Base-by-base conservation (phyloP, 2,888 invertebrate genomes). In the Ganaspis brasiliensis region DNA sequence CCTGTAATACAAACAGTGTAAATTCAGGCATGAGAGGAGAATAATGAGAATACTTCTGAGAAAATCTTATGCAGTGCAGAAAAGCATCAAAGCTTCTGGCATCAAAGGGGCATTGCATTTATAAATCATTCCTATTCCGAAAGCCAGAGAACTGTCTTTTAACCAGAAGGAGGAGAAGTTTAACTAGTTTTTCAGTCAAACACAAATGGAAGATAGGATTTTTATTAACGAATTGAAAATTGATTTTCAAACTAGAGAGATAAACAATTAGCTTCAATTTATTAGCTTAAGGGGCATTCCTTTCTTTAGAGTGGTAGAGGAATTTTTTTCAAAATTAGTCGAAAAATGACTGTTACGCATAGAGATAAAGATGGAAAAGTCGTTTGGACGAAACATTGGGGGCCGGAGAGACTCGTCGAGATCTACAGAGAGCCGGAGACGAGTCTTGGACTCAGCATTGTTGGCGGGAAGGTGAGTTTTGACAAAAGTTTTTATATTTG, bases 401-500 rank as follows among this genome's bases (percentile, higher is more conserved):
- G 98, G 2, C 94, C 96, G 0, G 95, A 96, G 72, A 93, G 97
- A 79, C 92, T 94, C 12, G 96, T 98, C 57, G 94, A 95, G 80
- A 93, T 98, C 40, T 93, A 93, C 77, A 92, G 97, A 72, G 95
- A 95, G 84, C 94, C 94, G 37, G 95, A 95, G 49, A 95, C 96
- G 82, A 97, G 98, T 73, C 94, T 99, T 26, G 99, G 99, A 9
- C 98, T 99, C 90, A 98, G 98, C 92, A 99, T 99, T 85, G 98
- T 99, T 45, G 98, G 99, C 75, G 98, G 98, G 87, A 97, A 97
- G 94, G 97, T 97, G 90, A 91, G 92, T 76, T 37, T 12, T 0
- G n/a, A n/a, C 14, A 57, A 57, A 6, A 14, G 3, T 45, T 45
- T 45, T 61, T 61, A 26, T 26, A n/a, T n/a, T n/a, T n/a, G n/a